Conservation (phyloP, 2,888 invertebrate genomes). For the Polydrusus pterygomalis region DNA sequence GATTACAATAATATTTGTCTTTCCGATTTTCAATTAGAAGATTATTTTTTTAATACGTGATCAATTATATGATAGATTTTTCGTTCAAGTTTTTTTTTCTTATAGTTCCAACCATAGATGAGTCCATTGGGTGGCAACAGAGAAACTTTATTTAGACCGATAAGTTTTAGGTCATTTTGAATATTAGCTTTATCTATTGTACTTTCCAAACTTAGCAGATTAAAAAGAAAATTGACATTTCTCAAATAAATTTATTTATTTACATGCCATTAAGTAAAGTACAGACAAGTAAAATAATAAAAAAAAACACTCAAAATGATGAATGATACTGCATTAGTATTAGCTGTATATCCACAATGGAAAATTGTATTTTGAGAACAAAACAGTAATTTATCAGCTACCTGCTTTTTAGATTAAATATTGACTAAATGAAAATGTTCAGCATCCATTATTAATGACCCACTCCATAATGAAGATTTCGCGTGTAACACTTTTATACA, state of each 20-base stretch:
- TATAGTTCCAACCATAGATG: too few species aligned
- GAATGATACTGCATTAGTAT: conserved; percentile 28
- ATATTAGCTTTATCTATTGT: too few species aligned
- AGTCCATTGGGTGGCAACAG: too few species aligned
- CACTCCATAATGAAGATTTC: conserved; percentile 57
- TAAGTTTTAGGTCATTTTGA: too few species aligned
- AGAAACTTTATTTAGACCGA: too few species aligned
- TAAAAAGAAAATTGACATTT: not conserved
- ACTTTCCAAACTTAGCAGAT: too few species aligned
- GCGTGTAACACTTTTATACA: conserved; percentile 47
- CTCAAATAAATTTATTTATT: conserved; percentile 13
- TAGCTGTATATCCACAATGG: conserved; percentile 33
- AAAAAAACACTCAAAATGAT: conserved; percentile 33
- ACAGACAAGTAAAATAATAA: conserved; percentile 7
- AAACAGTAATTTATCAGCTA: conserved; percentile 54
- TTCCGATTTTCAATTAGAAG: too few species aligned
- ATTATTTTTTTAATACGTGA: too few species aligned
- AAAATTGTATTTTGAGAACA: conserved; percentile 48
- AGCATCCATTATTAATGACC: conserved; percentile 56
- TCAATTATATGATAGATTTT: too few species aligned
- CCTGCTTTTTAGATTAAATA: conserved; percentile 55
- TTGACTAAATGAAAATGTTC: conserved; percentile 58
- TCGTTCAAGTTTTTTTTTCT: too few species aligned
- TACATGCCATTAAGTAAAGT: conserved; percentile 13
- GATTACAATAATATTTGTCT: too few species aligned